These are phyloP conservation scores for Carterocephalus palaemon DNA, from an alignment of 2,888 invertebrate species.

Conservation along the genomic window DNA sequence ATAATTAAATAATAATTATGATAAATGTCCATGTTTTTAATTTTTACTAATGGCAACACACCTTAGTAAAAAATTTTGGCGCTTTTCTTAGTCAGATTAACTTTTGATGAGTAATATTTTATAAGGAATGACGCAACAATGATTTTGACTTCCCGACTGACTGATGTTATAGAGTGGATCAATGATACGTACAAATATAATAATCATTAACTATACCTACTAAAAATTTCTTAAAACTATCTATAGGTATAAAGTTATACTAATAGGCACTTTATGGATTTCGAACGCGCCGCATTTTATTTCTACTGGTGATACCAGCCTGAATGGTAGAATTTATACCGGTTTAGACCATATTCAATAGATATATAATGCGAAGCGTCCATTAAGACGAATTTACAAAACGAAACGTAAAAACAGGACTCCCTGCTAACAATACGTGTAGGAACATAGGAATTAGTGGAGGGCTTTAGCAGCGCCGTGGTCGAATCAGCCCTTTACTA, in stretches of 20 bases:
- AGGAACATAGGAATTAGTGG: slow-evolving; percentile 27
- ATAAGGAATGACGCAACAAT: too few species aligned
- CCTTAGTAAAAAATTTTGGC: too few species aligned
- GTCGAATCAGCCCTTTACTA: neutral
- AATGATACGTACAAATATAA: slow-evolving; percentile 16
- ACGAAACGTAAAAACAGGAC: slow-evolving; percentile 8
- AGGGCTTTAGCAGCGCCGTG: slow-evolving; percentile 7
- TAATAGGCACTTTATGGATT: slow-evolving; percentile 64
- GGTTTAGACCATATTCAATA: neutral
- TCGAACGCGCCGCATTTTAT: slow-evolving; percentile 28
- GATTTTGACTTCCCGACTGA: neutral
- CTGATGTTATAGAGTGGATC: neutral
- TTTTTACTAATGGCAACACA: too few species aligned
- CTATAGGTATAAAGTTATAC: slow-evolving; percentile 43
- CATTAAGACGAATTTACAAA: slow-evolving; percentile 6
- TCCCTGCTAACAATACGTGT: slow-evolving; percentile 19
- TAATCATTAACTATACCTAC: slow-evolving; percentile 28
- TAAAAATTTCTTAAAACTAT: slow-evolving; percentile 34
- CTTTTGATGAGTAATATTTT: too few species aligned
- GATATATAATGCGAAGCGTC: neutral
- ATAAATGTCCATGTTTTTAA: too few species aligned
- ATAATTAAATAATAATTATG: too few species aligned
- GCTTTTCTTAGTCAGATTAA: too few species aligned
- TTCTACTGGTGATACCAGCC: too few species aligned
- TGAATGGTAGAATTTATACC: too few species aligned